Evolutionary conservation across 2,113 vertebrate species (phyloP).

Genomic region (Saimiri boliviensis): DNA sequence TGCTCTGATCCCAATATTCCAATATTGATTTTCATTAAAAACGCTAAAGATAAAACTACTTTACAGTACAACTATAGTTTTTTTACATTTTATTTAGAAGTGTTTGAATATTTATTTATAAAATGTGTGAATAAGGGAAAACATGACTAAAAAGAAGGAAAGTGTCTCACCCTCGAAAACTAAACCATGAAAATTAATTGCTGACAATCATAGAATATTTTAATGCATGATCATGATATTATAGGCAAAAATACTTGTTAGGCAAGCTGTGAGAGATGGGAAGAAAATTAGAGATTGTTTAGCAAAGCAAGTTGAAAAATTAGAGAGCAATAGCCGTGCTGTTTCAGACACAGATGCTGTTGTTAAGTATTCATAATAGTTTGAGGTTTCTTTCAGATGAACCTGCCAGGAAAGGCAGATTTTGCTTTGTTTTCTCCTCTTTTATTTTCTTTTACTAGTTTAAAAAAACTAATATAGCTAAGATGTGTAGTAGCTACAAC

Average conservation of each 20-base stretch:
- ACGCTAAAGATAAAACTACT: neutral
- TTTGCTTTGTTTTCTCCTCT: neutral
- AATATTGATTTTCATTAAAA: neutral
- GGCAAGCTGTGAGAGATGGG: neutral
- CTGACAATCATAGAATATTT: neutral
- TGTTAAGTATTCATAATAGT: neutral
- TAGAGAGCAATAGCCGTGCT: neutral
- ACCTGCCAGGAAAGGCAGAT: neutral
- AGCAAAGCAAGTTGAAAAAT: neutral
- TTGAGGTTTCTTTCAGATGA: neutral
- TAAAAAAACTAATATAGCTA: neutral
- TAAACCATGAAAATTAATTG: neutral
- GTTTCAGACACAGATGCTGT: neutral
- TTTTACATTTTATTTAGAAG: neutral
- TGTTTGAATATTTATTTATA: slow-evolving; percentile 5
- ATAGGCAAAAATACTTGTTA: neutral
- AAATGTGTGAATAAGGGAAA: neutral
- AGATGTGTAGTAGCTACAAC: neutral
- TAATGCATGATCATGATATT: neutral
- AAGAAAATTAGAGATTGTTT: neutral
- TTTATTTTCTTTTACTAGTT: slow-evolving; percentile 24
- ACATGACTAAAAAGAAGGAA: neutral
- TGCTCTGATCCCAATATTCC: neutral
- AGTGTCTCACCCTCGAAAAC: neutral
- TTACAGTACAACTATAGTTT: neutral